These are phyloP conservation scores for Achatina immaculata DNA, from an alignment of 1,140 invertebrate genomes.

Conservation along the genomic window DNA sequence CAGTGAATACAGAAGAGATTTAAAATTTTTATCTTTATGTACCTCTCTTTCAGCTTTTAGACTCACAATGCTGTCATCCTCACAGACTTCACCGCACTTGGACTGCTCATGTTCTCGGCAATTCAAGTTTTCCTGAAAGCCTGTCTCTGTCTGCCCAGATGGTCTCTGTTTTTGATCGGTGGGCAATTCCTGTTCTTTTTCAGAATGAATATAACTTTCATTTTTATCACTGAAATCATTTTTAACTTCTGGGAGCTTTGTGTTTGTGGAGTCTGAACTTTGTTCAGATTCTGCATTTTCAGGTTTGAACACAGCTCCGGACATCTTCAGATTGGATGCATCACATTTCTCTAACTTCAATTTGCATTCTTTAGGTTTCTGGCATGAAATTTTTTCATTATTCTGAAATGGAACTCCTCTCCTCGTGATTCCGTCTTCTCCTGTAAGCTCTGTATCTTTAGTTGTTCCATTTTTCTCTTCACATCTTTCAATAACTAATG, in stretches of 20 bases:
- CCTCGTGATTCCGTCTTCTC: background rate
- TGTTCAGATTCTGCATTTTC: background rate
- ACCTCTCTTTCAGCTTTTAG: background rate
- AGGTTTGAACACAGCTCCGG: background rate
- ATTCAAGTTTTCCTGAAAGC: background rate
- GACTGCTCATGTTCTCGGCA: background rate
- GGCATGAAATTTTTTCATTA: constrained; percentile 9
- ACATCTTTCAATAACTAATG: background rate
- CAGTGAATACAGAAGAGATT: too few species aligned
- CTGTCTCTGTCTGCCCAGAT: background rate
- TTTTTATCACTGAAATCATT: constrained; percentile 41
- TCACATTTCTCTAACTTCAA: constrained; percentile 11
- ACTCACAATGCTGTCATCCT: constrained; percentile 22
- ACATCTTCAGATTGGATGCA: background rate
- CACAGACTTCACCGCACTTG: background rate
- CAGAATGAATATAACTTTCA: constrained; percentile 7
- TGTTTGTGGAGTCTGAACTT: background rate
- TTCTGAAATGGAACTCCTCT: constrained; percentile 14
- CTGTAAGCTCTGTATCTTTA: background rate
- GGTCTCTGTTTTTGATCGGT: constrained; percentile 26
- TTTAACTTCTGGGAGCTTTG: constrained; percentile 36
- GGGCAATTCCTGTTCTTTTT: constrained; percentile 2
- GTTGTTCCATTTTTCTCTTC: constrained; percentile 28
- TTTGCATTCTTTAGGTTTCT: constrained; percentile 15
- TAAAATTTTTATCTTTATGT: background rate